Conservation (phyloP, 1,140 invertebrate genomes). For the Zeugodacus cucurbitae region DNA sequence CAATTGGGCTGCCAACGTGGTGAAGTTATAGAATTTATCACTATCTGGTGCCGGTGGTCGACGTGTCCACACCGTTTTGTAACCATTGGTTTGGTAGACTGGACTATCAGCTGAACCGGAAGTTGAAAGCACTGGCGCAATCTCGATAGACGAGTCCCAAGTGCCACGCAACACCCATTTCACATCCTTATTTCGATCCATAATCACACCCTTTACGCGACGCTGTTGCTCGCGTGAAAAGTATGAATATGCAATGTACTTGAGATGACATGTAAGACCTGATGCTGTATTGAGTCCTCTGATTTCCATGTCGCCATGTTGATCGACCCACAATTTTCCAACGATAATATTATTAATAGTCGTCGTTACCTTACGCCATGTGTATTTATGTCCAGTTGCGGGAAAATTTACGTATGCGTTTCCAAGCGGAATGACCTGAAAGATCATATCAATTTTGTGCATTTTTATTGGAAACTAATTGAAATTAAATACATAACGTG, state of each 20-base stretch:
- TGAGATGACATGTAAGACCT: conserved; percentile 94
- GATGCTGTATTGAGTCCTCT: conserved; percentile 81
- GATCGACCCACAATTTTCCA: conserved; percentile 99
- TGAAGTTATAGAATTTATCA: conserved; percentile 92
- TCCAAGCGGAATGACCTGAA: conserved; percentile 85
- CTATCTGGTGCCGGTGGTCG: conserved; percentile 77
- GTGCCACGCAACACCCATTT: conserved; percentile 87
- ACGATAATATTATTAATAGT: conserved; percentile 99
- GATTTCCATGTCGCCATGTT: conserved; percentile 99
- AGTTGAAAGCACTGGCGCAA: conserved; percentile 86
- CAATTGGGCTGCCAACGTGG: conserved; percentile 92
- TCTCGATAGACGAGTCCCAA: conserved; percentile 96
- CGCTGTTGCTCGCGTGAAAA: conserved; percentile 94
- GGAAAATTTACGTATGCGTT: conserved; percentile 84
- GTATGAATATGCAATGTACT: conserved; percentile 97
- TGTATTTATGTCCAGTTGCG: conserved; percentile 86
- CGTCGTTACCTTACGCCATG: conserved; percentile 97
- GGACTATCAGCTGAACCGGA: conserved; percentile 80
- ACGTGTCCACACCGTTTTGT: conserved; percentile 87
- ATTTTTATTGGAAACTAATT: conserved; percentile 13
- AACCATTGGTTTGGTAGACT: conserved; percentile 90
- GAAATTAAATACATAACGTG: not conserved
- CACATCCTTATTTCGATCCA: conserved; percentile 73
- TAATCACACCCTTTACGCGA: conserved; percentile 84
- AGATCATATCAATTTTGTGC: not conserved